Base-by-base conservation (phyloP, 2,888 invertebrate species). In the Pristionchus mayeri region DNA sequence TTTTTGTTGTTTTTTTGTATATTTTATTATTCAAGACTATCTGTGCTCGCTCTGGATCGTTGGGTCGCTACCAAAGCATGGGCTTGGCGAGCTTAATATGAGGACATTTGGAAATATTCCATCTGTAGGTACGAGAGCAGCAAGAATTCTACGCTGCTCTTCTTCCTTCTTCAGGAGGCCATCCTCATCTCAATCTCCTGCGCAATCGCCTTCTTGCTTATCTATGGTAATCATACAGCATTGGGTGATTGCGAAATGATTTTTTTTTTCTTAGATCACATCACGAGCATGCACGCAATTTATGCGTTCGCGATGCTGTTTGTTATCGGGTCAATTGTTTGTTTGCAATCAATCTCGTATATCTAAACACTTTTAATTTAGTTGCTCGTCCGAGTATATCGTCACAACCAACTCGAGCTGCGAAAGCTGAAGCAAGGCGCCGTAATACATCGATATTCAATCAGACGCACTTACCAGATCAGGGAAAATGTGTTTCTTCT, bases 381-480 rank as follows among this genome's bases (percentile, higher is more conserved):
- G 63, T 63, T 63, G 6, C 63, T 63, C 18, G 63, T 21, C 18
- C 21, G 21, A 16, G 63, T 63, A 18, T 63, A 63, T 21, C 63
- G 63, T 6, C 18, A 34, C 13, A 63, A 63, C 4, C 27, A 30
- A 21, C 34, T 3, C 0, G 63, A 4, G 2, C 30, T 34, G 30
- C 63, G 63, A 1, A 34, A 63, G 4, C 63, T 71, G n/a, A 71
- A 44, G 24, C 21, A 40, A 1, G 71, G 71, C 71, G 71, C 71
- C 0, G 71, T 40, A 0, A n/a, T 71, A 1, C 44, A 71, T 71
- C 37, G 71, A 40, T 71, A 71, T 16, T 71, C 71, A 1, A 44
- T 71, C 71, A 9, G n/a, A 7, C 71, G 71, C 3, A 71, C 71
- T 11, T 71, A 71, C 71, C 71, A 71, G n/a, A 71, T 71, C 37